These are phyloP conservation scores for Syrrhaptes paradoxus DNA, from an alignment of 2,113 vertebrate genomes.

Conservation along the genomic window DNA sequence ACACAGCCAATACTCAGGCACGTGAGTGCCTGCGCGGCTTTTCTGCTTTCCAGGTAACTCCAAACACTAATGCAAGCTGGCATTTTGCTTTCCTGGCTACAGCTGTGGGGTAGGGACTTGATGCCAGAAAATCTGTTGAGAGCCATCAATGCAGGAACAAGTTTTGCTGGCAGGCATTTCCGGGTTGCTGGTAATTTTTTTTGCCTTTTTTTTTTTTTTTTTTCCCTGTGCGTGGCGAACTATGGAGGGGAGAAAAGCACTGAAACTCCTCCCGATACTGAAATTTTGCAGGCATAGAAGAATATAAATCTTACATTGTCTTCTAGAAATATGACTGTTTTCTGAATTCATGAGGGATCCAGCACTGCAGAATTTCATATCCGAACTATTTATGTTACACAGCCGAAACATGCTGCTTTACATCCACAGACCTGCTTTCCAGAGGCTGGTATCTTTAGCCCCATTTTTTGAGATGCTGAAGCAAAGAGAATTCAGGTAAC, in stretches of 20 bases:
- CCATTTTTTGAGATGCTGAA: not conserved
- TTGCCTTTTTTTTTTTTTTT: no score
- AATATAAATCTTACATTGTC: not conserved
- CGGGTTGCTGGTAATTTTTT: not conserved
- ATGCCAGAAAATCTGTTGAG: conserved; percentile 23
- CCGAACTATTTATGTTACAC: not conserved
- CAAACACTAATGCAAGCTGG: not conserved
- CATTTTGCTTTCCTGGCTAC: conserved; percentile 3
- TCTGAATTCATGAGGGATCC: not conserved
- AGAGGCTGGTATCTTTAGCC: not conserved
- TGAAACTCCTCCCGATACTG: not conserved
- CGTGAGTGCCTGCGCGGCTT: not conserved
- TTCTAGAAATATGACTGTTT: not conserved
- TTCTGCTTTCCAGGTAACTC: conserved; percentile 1
- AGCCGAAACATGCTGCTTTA: not conserved
- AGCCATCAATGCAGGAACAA: not conserved
- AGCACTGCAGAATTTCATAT: not conserved
- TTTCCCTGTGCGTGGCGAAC: no score
- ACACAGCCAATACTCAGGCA: not conserved
- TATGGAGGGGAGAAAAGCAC: not conserved
- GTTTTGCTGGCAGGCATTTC: not conserved
- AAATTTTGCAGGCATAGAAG: not conserved
- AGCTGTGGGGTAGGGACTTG: not conserved
- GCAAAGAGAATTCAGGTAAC: not conserved
- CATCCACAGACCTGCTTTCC: not conserved